A percentile compares a stretch with the other conserved stretches of the same genome.
Evolutionary conservation across 2,888 invertebrate species (phyloP).

Genomic region (Apodemia zela): DNA sequence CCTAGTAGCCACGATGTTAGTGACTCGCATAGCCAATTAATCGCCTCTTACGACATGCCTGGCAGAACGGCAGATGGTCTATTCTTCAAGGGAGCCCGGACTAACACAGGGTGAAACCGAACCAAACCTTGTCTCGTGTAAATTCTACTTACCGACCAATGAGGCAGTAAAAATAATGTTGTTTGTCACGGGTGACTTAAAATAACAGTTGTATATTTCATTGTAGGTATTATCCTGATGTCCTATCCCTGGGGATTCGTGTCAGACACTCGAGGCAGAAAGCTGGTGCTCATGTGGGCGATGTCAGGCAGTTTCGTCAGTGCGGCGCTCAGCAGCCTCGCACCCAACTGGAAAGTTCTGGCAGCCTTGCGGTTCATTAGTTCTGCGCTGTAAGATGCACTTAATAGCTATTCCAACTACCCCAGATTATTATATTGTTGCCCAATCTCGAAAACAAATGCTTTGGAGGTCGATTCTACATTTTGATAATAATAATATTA

Average conservation of each 20-base stretch:
- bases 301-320: conserved; percentile 60
- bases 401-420: neutral
- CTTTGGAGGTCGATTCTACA: too few species aligned
- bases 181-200: too few species aligned
- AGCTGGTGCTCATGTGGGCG: conserved; percentile 58
- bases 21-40: too few species aligned
- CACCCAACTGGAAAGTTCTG: conserved; percentile 61
- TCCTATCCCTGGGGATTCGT: conserved; percentile 70
- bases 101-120: too few species aligned
- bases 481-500: too few species aligned
- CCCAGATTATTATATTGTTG: neutral
- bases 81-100: too few species aligned
- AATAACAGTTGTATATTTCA: neutral
- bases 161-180: too few species aligned
- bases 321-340: conserved; percentile 55
- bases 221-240: conserved; percentile 62
- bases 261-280: conserved; percentile 61
- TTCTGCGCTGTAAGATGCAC: conserved; percentile 54
- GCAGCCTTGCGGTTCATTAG: conserved; percentile 59
- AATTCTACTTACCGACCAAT: too few species aligned
- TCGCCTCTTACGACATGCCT: too few species aligned
- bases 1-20: conserved; percentile 75
- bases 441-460: too few species aligned
- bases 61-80: too few species aligned
- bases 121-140: too few species aligned